Evolutionary conservation across 1,140 invertebrate genomes (phyloP), one percentile per base, ranked within the genome.

Genomic region (Melipona quadrifasciata): DNA sequence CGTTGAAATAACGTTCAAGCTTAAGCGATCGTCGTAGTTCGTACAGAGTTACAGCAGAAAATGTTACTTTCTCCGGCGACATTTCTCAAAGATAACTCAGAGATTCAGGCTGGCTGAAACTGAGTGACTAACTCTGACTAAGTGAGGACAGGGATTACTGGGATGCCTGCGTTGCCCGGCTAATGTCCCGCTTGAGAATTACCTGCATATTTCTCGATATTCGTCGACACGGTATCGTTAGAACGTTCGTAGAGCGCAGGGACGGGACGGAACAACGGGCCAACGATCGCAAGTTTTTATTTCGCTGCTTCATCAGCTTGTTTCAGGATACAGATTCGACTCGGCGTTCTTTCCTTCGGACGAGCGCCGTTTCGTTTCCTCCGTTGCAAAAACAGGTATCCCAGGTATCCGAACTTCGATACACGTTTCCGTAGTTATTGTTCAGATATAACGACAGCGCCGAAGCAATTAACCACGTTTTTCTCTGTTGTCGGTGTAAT

Each of bases 231-330:
- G 51, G 21, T 55, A 24, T 71, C 57, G 57, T n/a, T 73, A 73
- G 61, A 81, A 64, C 31, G n/a, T 27, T 78, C 34, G 31, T 10
- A 17, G 17, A 47, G 12, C 51, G 5, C 34, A 27, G 19, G 10
- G 17, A 31, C 8, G 2, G 39, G 51, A 10, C 39, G 65, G 14
- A 61, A 31, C n/a, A 31, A 71, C 27, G 17, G 55, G 39, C 58
- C 39, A 27, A 78, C 67, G 47, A 83, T 83, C 19, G 65, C 53
- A 24, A 79, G 67, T 79, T 78, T 79, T 83, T 78, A 19, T 53
- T 34, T 8, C 1, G 19, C 17, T 51, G 57, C 10, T 68, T 83
- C 65, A 79, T 83, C 65, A 71, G n/a, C 65, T 61, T 24, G 74
- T 51, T 55, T 14, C 8, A 24, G 14, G 14, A 53, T 11, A 39